phyloP scores from a whole-genome alignment of 2,797 vertebrate genomes.

The Trachops cirrhosus region DNA sequence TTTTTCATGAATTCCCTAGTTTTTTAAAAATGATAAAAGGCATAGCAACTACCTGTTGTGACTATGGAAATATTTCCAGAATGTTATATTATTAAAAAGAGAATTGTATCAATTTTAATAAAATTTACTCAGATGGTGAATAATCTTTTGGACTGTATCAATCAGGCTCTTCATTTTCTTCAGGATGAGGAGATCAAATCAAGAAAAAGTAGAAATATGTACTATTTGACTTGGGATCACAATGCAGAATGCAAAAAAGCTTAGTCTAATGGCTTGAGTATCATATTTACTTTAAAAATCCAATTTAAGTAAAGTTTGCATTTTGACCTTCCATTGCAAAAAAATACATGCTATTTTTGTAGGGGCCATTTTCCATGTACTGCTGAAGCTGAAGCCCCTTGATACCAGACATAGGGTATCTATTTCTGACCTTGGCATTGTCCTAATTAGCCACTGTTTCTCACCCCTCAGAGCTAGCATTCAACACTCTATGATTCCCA shows the following conservation, averaged over 20 bases:
- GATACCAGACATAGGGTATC: neutral
- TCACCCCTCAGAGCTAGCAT: neutral
- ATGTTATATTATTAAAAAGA: neutral
- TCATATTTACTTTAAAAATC: neutral
- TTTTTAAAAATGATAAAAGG: neutral
- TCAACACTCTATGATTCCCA: neutral
- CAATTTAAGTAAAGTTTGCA: neutral
- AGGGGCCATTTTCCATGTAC: neutral
- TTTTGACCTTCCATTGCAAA: neutral
- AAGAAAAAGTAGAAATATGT: neutral
- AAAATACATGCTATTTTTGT: neutral
- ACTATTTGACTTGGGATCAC: neutral
- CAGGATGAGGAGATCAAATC: neutral
- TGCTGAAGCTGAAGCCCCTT: neutral
- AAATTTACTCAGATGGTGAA: neutral
- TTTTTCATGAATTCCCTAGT: neutral
- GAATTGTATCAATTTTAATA: constrained; percentile 29
- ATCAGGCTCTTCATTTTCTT: neutral
- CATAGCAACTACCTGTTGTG: neutral
- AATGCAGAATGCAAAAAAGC: neutral
- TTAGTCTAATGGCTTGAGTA: neutral
- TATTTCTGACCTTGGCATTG: neutral
- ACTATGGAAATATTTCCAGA: constrained; percentile 8
- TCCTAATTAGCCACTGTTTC: neutral
- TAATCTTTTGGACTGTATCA: neutral